Conservation (phyloP, 2,113 vertebrate species). For the Rhinolophus sinicus region DNA sequence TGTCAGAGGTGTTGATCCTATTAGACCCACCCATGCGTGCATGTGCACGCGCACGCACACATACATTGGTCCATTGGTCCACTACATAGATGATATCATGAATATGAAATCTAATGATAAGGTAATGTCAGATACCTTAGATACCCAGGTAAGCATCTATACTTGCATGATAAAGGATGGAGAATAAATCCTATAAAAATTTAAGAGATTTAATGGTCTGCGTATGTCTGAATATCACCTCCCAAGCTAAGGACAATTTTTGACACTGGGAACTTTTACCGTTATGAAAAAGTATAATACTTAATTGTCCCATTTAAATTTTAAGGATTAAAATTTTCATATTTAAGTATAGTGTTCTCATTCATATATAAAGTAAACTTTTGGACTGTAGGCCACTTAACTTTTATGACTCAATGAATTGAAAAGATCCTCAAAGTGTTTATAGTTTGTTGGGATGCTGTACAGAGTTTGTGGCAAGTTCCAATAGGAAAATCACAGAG, state of each 20-base stretch:
- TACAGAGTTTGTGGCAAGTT: not conserved
- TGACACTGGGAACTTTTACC: not conserved
- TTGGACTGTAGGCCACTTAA: not conserved
- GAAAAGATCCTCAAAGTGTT: not conserved
- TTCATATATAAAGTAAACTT: not conserved
- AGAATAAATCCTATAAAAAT: not conserved
- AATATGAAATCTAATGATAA: not conserved
- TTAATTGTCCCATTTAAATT: not conserved
- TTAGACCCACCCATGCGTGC: not conserved
- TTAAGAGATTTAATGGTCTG: not conserved
- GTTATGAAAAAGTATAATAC: not conserved
- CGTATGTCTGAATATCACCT: not conserved
- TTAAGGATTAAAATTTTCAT: not conserved
- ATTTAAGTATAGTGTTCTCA: not conserved
- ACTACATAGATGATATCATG: not conserved
- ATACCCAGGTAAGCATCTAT: not conserved
- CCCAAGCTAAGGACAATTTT: not conserved
- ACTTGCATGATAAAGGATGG: not conserved
- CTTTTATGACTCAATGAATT: not conserved
- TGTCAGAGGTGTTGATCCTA: not conserved
- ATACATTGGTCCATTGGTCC: too few relatives aligned
- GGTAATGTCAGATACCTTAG: not conserved
- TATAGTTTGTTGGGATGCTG: not conserved
- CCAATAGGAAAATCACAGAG: not conserved
- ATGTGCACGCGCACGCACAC: not conserved